Conservation (phyloP, 2,113 vertebrate species). For the cattle (Bos taurus) region ARS-UCD2.0 NC_037332.1:119383501-119384000, state of each 20-base stretch:
- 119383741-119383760: too few relatives aligned
- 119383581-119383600: fast-evolving
- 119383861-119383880: background rate
- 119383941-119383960: background rate
- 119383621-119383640: background rate
- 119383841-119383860: background rate
- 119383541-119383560: too few relatives aligned
- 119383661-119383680: background rate
- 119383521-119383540: too few relatives aligned
- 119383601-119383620: fast-evolving
- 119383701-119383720: background rate
- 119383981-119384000: background rate
- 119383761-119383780: background rate
- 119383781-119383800: background rate
- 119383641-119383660: background rate
- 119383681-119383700: background rate
- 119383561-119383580: too few relatives aligned
- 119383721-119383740: background rate
- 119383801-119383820: background rate
- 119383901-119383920: background rate
- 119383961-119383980: background rate
- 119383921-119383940: fast-evolving
- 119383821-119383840: background rate
- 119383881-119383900: background rate
- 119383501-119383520: too few relatives aligned